Evolutionary conservation across 2,797 vertebrate species (phyloP).

Genomic region (Intellagama lesueurii): DNA sequence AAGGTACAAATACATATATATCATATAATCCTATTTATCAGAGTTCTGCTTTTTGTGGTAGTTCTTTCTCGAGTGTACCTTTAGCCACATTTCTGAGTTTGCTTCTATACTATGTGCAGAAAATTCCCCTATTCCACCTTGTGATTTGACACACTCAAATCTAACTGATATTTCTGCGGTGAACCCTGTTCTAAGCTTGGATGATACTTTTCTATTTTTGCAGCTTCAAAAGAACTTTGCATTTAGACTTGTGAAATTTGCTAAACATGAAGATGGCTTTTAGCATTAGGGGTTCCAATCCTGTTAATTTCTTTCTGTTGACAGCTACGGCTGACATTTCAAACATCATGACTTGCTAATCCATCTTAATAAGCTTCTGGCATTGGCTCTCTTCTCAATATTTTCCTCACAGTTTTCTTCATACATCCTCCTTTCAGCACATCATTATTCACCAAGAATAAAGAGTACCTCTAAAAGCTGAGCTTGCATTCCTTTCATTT

Average conservation of each 20-base stretch:
- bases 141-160: not conserved
- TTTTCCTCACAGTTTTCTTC: not conserved
- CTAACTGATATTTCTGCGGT: not conserved
- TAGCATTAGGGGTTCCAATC: not conserved
- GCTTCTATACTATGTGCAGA: not conserved
- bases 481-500: slow-evolving; percentile 30
- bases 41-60: not conserved
- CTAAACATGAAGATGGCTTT: slow-evolving; percentile 28
- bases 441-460: slow-evolving; percentile 16
- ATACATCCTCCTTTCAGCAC: slow-evolving; percentile 12
- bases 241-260: slow-evolving; percentile 19
- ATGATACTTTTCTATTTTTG: not conserved
- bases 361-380: not conserved
- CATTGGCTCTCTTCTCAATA: not conserved
- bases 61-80: no score
- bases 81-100: not conserved
- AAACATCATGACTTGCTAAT: not conserved
- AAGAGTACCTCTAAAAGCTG: not conserved
- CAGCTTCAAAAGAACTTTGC: slow-evolving; percentile 5
- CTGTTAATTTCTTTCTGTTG: slow-evolving; percentile 8
- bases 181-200: not conserved
- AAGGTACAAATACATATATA: not conserved
- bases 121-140: not conserved
- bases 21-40: not conserved
- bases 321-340: slow-evolving; percentile 5